Evolutionary conservation across 2,888 invertebrate genomes (phyloP).

Genomic region (Tridacna crocea): DNA sequence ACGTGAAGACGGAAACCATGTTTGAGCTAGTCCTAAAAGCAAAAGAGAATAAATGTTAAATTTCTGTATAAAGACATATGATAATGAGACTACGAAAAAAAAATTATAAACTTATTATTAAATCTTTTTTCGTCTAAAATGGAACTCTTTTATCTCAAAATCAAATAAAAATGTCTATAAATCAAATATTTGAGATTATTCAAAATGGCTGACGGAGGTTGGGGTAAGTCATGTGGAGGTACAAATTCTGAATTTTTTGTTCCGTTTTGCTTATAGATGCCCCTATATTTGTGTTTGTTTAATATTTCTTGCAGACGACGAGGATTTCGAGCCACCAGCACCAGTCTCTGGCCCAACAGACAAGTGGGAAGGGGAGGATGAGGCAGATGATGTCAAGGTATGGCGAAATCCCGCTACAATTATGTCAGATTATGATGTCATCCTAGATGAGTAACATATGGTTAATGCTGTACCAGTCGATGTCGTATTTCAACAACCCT

Average conservation of each 20-base stretch:
- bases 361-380: conserved; percentile 84
- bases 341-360: conserved; percentile 66
- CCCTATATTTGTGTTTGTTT: background rate
- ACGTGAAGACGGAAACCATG: too few relatives aligned
- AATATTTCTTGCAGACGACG: conserved; percentile 77
- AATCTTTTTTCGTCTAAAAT: too few relatives aligned
- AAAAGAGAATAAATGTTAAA: too few relatives aligned
- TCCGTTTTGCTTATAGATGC: background rate
- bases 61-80: too few relatives aligned
- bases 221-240: conserved; percentile 62
- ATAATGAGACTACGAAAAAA: too few relatives aligned
- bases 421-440: background rate
- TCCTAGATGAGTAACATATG: background rate
- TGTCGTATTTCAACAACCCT: too few relatives aligned
- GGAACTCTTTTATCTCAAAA: too few relatives aligned
- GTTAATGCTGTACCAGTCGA: too few relatives aligned
- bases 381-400: conserved; percentile 83
- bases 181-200: conserved; percentile 26
- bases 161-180: too few relatives aligned
- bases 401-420: conserved; percentile 8
- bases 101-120: too few relatives aligned
- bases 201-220: conserved; percentile 62
- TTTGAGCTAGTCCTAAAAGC: too few relatives aligned
- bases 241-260: conserved; percentile 28
- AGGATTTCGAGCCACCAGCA: conserved; percentile 80